Evolutionary conservation across 1,140 invertebrate genomes (phyloP).

Genomic region (Lordiphosa collinella): DNA sequence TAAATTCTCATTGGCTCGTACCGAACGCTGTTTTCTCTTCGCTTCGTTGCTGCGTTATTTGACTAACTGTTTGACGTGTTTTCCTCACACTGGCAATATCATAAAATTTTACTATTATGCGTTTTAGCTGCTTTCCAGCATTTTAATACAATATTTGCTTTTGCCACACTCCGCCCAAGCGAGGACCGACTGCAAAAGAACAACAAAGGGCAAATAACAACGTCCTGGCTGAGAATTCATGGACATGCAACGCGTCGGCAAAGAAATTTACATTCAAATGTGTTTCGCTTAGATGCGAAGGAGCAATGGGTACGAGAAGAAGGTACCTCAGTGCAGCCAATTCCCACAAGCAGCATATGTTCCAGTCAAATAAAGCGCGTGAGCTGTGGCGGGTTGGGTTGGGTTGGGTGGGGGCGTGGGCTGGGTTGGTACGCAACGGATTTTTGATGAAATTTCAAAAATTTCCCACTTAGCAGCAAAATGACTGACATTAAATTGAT

Average conservation of each 20-base stretch:
- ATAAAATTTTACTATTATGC: conserved; percentile 80
- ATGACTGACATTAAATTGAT: conserved; percentile 80
- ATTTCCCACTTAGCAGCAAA: conserved; percentile 72
- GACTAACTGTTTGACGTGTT: conserved; percentile 78
- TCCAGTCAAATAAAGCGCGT: conserved; percentile 20
- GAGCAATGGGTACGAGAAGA: conserved; percentile 12
- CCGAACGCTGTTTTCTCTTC: conserved; percentile 42
- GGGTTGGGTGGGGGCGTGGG: not conserved
- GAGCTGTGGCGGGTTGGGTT: not conserved
- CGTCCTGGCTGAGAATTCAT: conserved; percentile 61
- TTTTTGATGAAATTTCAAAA: conserved; percentile 80
- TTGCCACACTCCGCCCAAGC: conserved; percentile 14
- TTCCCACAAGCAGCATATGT: conserved; percentile 74
- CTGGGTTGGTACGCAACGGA: conserved; percentile 33
- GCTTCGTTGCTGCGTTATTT: conserved; percentile 58
- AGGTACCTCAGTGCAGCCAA: conserved; percentile 69
- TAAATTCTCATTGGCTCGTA: conserved; percentile 63
- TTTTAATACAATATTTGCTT: conserved; percentile 79
- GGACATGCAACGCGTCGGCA: conserved; percentile 71
- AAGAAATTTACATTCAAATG: conserved; percentile 76
- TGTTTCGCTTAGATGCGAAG: conserved; percentile 74
- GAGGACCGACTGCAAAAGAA: conserved; percentile 17
- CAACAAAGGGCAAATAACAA: conserved; percentile 48
- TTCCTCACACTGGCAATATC: conserved; percentile 77
- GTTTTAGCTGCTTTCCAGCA: conserved; percentile 79